Percentiles rank a stretch among this genome's conserved stretches.
phyloP scores from a whole-genome alignment of 1,140 invertebrate genomes.

The Lysiphlebus fabarum region DNA sequence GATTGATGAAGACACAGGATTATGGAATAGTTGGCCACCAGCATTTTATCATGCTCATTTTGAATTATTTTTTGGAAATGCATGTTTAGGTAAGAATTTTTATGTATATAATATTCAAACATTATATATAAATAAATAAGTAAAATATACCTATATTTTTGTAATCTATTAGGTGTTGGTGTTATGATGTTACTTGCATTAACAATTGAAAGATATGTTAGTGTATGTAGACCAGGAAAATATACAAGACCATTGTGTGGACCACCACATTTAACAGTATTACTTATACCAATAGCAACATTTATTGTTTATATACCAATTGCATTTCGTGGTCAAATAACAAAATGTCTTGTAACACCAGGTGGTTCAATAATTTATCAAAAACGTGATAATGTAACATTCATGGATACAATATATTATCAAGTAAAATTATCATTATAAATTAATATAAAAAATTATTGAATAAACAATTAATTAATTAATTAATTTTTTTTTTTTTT shows the following conservation, averaged over 20 bases:
- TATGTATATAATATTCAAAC: too few relatives aligned
- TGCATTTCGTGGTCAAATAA: slow-evolving; percentile 62
- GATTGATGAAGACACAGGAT: slow-evolving; percentile 63
- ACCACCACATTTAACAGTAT: slow-evolving; percentile 61
- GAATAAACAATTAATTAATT: not conserved
- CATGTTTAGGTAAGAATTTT: too few relatives aligned
- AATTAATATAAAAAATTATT: not conserved
- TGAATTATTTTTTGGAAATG: slow-evolving; percentile 72
- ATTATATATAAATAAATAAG: too few relatives aligned
- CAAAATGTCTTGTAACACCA: slow-evolving; percentile 55
- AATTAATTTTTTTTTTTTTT: slow-evolving; percentile 29
- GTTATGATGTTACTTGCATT: slow-evolving; percentile 78
- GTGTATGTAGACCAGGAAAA: slow-evolving; percentile 72
- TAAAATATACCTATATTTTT: too few relatives aligned
- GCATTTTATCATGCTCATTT: slow-evolving; percentile 73
- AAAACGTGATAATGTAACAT: slow-evolving; percentile 57
- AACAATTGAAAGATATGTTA: slow-evolving; percentile 76
- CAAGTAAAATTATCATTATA: slow-evolving; percentile 40
- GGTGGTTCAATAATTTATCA: slow-evolving; percentile 58
- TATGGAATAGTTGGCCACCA: slow-evolving; percentile 62
- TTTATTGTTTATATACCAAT: slow-evolving; percentile 66
- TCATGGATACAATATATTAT: slow-evolving; percentile 57
- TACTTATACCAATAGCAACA: slow-evolving; percentile 61
- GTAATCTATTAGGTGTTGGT: slow-evolving; percentile 61
- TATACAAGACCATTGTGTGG: slow-evolving; percentile 61